Conservation (phyloP, 2,113 vertebrate species). For the Pseudopipra pipra region DNA sequence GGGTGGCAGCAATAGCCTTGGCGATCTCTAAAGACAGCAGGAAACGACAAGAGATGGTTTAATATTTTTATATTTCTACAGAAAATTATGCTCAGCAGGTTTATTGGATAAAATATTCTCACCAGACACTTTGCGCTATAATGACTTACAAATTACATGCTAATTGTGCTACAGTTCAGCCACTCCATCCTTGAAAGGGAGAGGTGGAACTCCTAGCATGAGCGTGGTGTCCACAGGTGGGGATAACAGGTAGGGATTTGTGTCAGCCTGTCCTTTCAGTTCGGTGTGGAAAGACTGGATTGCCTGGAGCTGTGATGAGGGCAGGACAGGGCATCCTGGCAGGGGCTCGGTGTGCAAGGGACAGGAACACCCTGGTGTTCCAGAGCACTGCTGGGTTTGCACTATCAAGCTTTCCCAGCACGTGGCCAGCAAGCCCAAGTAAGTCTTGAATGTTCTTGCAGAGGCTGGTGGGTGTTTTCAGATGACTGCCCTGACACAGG, state of each 20-base stretch:
- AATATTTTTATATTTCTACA: conserved; percentile 62
- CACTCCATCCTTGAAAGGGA: conserved; percentile 55
- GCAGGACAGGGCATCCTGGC: neutral
- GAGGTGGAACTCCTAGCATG: conserved; percentile 36
- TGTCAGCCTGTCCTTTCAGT: neutral
- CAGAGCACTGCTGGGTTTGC: too few relatives aligned
- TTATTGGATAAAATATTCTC: conserved; percentile 73
- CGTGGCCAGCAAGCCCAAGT: neutral
- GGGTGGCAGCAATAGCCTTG: neutral
- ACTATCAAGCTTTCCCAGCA: neutral
- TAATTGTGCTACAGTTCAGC: conserved; percentile 74
- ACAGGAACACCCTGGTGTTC: neutral
- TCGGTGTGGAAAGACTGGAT: neutral
- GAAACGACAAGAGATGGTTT: conserved; percentile 49
- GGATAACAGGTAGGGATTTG: neutral
- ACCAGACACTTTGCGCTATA: conserved; percentile 68
- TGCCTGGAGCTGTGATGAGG: neutral
- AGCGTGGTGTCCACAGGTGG: conserved; percentile 3
- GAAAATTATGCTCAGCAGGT: conserved; percentile 77
- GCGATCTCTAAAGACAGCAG: conserved; percentile 27
- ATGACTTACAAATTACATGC: conserved; percentile 79
- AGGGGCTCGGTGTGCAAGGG: neutral
- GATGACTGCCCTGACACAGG: neutral
- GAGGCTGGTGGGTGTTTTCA: neutral
- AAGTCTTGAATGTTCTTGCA: neutral